phyloP scores from a whole-genome alignment of 1,140 invertebrate genomes.

The Daktulosphaira vitifoliae region DNA sequence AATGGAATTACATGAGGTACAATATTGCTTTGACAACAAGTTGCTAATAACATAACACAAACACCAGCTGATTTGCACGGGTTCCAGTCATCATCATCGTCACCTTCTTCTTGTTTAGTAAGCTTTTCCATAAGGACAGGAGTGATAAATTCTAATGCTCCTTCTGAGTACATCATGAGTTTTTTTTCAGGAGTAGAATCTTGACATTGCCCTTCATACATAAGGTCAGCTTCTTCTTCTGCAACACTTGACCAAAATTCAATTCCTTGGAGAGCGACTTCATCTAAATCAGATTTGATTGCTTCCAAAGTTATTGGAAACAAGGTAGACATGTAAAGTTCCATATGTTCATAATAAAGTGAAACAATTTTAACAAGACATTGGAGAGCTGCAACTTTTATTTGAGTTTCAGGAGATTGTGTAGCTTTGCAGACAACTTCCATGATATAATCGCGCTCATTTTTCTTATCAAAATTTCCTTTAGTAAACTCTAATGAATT shows the following conservation, averaged over 20 bases:
- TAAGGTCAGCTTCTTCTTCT: conserved; percentile 95
- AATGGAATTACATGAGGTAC: conserved; percentile 93
- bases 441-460: conserved; percentile 98
- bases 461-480: conserved; percentile 97
- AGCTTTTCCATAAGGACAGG: conserved; percentile 88
- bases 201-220: conserved; percentile 64
- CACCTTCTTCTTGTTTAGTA: conserved; percentile 86
- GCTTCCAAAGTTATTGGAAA: conserved; percentile 88
- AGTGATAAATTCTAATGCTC: conserved; percentile 88
- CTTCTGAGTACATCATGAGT: conserved; percentile 75
- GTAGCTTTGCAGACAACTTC: conserved; percentile 94
- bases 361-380: conserved; percentile 99
- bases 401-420: conserved; percentile 73
- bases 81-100: conserved; percentile 99
- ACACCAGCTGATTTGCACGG: conserved; percentile 98
- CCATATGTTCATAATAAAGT: conserved; percentile 98
- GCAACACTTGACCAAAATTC: conserved; percentile 99
- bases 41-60: conserved; percentile 96
- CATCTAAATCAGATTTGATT: conserved; percentile 94
- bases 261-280: conserved; percentile 95
- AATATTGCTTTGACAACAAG: conserved; percentile 94
- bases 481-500: conserved; percentile 98
- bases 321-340: conserved; percentile 86
- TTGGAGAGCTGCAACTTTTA: conserved; percentile 90
- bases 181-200: conserved; percentile 41